Evolutionary conservation across 2,113 vertebrate genomes (phyloP).

Genomic region (Crotalus tigris): DNA sequence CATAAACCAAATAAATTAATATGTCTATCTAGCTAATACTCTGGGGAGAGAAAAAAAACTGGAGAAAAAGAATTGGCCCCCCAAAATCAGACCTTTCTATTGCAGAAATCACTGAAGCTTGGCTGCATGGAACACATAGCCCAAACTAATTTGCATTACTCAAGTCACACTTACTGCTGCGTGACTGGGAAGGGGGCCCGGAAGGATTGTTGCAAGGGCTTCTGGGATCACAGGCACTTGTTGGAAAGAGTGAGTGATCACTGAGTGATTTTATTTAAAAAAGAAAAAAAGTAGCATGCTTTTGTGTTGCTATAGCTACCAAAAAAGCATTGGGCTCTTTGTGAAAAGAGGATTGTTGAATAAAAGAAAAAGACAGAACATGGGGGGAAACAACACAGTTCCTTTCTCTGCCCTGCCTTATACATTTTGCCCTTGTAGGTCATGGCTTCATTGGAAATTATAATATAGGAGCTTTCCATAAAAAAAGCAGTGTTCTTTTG

Average conservation of each 20-base stretch:
- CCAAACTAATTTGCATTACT: background rate
- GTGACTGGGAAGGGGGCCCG: background rate
- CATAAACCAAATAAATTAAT: background rate
- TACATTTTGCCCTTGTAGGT: background rate
- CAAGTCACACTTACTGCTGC: background rate
- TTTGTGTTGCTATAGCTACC: background rate
- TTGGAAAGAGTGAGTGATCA: background rate
- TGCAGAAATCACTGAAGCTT: background rate
- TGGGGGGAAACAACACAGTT: background rate
- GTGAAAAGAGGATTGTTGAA: background rate
- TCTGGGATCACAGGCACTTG: background rate
- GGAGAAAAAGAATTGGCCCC: background rate
- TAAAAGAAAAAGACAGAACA: background rate
- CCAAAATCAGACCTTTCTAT: background rate
- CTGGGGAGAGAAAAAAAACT: background rate
- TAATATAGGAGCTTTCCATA: background rate
- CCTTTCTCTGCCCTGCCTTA: background rate
- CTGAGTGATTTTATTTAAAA: background rate
- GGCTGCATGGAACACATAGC: background rate
- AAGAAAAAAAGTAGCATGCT: background rate
- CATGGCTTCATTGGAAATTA: background rate
- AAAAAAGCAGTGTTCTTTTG: background rate
- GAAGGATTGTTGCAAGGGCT: background rate
- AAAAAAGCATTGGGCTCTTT: background rate
- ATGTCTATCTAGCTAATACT: background rate